Conservation (phyloP, 2,888 invertebrate genomes). For the Lutraria lutraria region DNA sequence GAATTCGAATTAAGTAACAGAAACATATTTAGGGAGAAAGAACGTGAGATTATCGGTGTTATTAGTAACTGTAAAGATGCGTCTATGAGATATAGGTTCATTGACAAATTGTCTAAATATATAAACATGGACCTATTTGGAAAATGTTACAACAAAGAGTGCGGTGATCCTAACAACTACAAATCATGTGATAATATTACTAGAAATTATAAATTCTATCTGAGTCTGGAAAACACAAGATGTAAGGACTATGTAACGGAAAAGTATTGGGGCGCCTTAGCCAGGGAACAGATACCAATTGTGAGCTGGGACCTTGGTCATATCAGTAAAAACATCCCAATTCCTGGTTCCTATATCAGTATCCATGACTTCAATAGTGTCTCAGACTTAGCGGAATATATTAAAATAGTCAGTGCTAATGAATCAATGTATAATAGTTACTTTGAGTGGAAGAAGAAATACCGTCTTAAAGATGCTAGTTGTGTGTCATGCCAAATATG, state of each 20-base stretch:
- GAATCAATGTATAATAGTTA: slow-evolving; percentile 65
- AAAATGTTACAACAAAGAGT: slow-evolving; percentile 50
- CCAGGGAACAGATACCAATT: slow-evolving; percentile 51
- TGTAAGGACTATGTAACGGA: slow-evolving; percentile 66
- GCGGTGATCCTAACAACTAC: slow-evolving; percentile 27
- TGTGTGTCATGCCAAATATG: slow-evolving; percentile 19
- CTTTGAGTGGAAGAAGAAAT: slow-evolving; percentile 56
- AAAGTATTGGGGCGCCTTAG: slow-evolving; percentile 62
- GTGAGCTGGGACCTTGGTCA: slow-evolving; percentile 59
- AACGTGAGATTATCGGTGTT: slow-evolving; percentile 49
- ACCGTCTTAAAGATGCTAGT: not conserved
- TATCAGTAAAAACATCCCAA: slow-evolving; percentile 42
- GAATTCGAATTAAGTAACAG: slow-evolving; percentile 41
- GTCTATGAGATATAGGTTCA: slow-evolving; percentile 45
- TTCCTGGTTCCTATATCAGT: slow-evolving; percentile 63
- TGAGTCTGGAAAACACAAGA: slow-evolving; percentile 59
- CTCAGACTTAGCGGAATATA: slow-evolving; percentile 36
- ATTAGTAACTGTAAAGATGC: slow-evolving; percentile 64
- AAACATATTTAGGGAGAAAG: slow-evolving; percentile 54
- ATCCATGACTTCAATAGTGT: slow-evolving; percentile 56
- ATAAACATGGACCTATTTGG: slow-evolving; percentile 61
- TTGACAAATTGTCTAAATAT: slow-evolving; percentile 49
- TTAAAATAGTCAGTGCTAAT: slow-evolving; percentile 47
- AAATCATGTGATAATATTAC: slow-evolving; percentile 45
- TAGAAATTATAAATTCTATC: slow-evolving; percentile 57